Percentiles rank a stretch among this genome's conserved stretches.
Conservation (phyloP, 2,113 vertebrate species). For the Nansenia antarctica region DNA sequence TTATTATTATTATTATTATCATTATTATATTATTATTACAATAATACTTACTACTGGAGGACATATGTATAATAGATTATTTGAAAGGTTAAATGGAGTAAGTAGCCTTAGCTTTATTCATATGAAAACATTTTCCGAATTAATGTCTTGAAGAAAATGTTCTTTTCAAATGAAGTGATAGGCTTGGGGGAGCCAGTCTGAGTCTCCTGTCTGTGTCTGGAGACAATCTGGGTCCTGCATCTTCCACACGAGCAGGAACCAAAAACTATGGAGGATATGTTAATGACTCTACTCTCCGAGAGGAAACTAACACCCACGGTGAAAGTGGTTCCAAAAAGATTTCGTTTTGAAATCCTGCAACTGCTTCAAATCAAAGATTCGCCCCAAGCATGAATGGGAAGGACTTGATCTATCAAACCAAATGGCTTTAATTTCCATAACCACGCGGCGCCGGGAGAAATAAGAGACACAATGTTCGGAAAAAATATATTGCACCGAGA, state of each 20-base stretch:
- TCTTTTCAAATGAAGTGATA: conserved; percentile 69
- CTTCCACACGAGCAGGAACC: conserved; percentile 41
- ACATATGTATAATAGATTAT: not conserved
- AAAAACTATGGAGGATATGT: conserved; percentile 49
- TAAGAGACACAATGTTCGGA: conserved; percentile 51
- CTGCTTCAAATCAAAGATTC: conserved; percentile 46
- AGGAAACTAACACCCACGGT: conserved; percentile 61
- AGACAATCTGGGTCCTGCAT: conserved; percentile 59
- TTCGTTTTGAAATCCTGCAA: conserved; percentile 59
- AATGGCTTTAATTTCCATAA: conserved; percentile 70
- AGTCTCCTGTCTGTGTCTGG: conserved; percentile 54
- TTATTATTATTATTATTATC: too few species aligned
- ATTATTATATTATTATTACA: too few species aligned
- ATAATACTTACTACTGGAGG: conserved; percentile 20
- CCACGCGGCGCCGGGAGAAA: conserved; percentile 65
- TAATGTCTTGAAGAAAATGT: conserved; percentile 43
- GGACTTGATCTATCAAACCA: conserved; percentile 61
- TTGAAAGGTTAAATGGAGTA: not conserved
- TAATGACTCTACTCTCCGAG: conserved; percentile 49
- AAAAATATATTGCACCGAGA: conserved; percentile 41
- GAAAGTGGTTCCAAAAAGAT: conserved; percentile 51
- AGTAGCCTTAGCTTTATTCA: conserved; percentile 35
- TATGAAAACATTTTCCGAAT: conserved; percentile 58
- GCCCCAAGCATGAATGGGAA: conserved; percentile 53
- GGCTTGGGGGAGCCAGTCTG: conserved; percentile 54